These are phyloP conservation scores for Anguilla obscura DNA, from an alignment of 2,797 vertebrate species.

Conservation along the genomic window DNA sequence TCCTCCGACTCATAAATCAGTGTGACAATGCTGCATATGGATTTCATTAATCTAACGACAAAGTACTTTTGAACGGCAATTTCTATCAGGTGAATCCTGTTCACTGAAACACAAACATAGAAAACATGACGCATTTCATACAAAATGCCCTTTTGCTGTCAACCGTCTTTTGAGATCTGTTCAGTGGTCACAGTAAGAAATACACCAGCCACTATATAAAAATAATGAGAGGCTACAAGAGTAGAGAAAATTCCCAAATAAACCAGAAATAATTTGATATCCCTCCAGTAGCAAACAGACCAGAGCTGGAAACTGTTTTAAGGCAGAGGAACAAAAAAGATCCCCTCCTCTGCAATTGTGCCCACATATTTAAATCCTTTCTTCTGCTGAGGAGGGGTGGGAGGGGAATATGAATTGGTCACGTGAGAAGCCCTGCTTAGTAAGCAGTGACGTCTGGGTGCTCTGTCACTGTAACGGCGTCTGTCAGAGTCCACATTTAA, in stretches of 20 bases:
- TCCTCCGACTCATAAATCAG: background rate
- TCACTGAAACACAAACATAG: background rate
- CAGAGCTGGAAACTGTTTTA: background rate
- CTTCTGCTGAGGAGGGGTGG: constrained; percentile 41
- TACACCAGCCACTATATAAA: background rate
- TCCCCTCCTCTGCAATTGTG: constrained; percentile 47
- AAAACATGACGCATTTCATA: background rate
- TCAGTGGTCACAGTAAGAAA: background rate
- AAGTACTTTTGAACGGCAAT: background rate
- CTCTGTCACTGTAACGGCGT: constrained; percentile 60
- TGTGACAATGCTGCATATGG: background rate
- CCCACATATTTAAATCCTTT: constrained; percentile 59
- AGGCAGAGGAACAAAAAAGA: constrained; percentile 48
- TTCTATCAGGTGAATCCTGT: background rate
- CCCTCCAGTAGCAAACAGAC: background rate
- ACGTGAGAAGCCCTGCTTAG: constrained; percentile 70
- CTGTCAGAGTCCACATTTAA: constrained; percentile 33
- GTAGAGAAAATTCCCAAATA: background rate
- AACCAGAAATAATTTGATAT: background rate
- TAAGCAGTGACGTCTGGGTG: constrained; percentile 69
- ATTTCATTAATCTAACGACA: background rate
- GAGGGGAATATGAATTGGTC: constrained; percentile 61
- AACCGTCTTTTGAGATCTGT: background rate
- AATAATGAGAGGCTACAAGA: background rate
- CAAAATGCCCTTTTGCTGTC: background rate